Conservation (phyloP, 2,797 vertebrate species). For the Thalassophryne amazonica region DNA sequence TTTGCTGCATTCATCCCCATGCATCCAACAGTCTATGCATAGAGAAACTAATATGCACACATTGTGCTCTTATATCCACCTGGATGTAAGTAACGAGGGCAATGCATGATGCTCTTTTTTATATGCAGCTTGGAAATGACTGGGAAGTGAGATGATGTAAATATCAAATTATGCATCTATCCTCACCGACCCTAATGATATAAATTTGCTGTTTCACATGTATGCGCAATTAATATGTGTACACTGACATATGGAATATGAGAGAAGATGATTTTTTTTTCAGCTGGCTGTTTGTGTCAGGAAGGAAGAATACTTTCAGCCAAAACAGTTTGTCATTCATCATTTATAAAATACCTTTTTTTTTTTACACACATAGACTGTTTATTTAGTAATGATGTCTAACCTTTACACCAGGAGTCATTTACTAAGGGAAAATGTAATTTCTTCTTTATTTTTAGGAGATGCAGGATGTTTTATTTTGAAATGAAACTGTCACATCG, state of each 20-base stretch:
- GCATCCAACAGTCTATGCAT: constrained; percentile 67
- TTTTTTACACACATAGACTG: no score
- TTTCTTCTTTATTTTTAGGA: neutral
- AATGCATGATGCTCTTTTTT: constrained; percentile 25
- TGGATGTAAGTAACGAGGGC: constrained; percentile 62
- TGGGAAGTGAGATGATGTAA: constrained; percentile 4
- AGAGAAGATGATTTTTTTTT: no score
- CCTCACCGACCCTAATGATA: constrained; percentile 14
- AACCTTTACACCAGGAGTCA: no score
- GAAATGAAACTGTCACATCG: neutral
- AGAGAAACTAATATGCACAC: constrained; percentile 63
- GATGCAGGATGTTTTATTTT: neutral
- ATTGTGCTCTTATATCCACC: constrained; percentile 53
- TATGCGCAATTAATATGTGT: neutral
- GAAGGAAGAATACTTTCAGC: no score
- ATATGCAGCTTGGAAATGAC: constrained; percentile 18
- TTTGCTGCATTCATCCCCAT: constrained; percentile 50
- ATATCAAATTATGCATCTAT: constrained; percentile 5
- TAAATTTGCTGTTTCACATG: neutral
- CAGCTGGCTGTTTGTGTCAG: no score
- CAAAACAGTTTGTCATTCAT: no score
- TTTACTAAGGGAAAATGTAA: no score
- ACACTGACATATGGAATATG: no score
- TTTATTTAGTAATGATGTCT: no score
- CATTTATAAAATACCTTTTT: no score